Conservation (phyloP, 2,113 vertebrate species). For the Gymnobelideus leadbeateri region DNA sequence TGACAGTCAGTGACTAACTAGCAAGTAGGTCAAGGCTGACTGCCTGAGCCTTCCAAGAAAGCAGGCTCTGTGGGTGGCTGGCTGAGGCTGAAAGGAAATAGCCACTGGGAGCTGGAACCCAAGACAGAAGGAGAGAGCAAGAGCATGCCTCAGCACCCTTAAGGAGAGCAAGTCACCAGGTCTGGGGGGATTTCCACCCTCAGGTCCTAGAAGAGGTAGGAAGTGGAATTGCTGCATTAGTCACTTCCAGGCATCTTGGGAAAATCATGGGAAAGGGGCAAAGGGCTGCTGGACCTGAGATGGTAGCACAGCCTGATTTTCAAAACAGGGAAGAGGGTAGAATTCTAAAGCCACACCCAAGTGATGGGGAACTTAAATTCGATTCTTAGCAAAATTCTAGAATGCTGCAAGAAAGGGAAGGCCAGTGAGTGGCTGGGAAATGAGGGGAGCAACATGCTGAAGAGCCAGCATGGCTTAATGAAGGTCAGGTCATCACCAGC, state of each 20-base stretch:
- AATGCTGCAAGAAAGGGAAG: neutral
- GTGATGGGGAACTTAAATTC: neutral
- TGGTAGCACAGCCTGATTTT: neutral
- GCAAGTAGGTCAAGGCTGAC: neutral
- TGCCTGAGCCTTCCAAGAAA: slow-evolving; percentile 4
- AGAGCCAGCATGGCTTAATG: neutral
- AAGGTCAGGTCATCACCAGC: neutral
- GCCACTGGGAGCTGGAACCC: neutral
- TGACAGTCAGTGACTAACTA: neutral
- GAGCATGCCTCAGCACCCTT: neutral
- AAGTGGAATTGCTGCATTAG: neutral
- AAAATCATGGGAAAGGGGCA: neutral
- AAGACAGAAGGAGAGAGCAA: neutral
- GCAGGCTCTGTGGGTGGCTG: neutral
- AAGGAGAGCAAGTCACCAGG: neutral
- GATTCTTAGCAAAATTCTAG: neutral
- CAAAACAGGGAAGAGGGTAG: neutral
- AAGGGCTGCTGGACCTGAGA: neutral
- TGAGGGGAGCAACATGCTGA: neutral
- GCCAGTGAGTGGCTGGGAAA: neutral
- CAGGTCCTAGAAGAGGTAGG: neutral
- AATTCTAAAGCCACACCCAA: neutral
- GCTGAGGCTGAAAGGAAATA: neutral
- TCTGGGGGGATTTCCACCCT: neutral
- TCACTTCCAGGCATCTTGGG: neutral